Conservation (phyloP, 2,797 vertebrate genomes). For the Coregonus sp. region DNA sequence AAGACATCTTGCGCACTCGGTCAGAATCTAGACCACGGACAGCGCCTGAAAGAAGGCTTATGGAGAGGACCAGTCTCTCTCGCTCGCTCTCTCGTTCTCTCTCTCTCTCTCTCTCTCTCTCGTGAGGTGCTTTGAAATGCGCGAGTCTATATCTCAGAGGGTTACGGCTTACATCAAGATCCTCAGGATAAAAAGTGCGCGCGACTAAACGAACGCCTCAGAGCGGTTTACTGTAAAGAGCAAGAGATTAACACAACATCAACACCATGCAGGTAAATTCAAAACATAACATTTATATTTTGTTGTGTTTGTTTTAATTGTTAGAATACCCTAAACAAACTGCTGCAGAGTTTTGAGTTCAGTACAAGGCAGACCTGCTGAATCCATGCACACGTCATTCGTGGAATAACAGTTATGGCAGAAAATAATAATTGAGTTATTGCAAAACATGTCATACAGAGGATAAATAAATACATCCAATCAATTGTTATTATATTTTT, state of each 20-base stretch:
- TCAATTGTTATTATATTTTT: too few species aligned
- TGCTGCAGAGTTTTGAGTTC: background rate
- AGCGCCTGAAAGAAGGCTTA: background rate
- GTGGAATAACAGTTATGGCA: background rate
- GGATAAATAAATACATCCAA: background rate
- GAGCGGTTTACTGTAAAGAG: conserved; percentile 14
- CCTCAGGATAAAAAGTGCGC: background rate
- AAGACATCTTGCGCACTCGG: background rate
- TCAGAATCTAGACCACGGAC: background rate
- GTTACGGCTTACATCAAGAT: background rate
- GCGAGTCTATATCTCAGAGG: background rate
- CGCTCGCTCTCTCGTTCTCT: conserved; percentile 14
- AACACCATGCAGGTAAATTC: conserved; percentile 69
- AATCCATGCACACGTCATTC: background rate
- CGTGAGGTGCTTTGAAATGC: background rate
- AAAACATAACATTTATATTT: background rate
- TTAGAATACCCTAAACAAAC: background rate
- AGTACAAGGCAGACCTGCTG: background rate
- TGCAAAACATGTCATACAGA: background rate
- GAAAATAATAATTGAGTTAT: background rate
- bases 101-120: conserved; percentile 1
- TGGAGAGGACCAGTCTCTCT: background rate
- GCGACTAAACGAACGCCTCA: conserved; percentile 32
- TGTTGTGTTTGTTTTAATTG: background rate
- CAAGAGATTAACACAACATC: conserved; percentile 25